Percentiles rank a stretch among this genome's conserved stretches.
These are phyloP conservation scores for Struthidea cinerea DNA, from an alignment of 2,113 vertebrate species.

Conservation along the genomic window DNA sequence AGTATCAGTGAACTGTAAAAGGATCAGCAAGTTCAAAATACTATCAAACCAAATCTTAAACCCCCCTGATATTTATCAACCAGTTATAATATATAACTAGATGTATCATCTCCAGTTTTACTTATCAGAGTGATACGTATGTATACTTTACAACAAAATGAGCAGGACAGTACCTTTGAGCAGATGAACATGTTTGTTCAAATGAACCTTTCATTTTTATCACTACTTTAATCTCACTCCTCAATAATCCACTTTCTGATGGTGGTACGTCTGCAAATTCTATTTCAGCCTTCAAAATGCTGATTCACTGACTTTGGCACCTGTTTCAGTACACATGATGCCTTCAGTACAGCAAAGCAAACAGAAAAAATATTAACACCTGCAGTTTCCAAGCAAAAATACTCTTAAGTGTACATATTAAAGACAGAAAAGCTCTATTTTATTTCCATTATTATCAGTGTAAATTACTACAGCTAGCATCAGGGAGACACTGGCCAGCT, in stretches of 20 bases:
- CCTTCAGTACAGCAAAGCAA: neutral
- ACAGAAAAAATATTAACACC: neutral
- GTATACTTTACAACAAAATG: neutral
- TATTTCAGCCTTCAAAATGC: neutral
- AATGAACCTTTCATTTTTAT: neutral
- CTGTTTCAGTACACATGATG: neutral
- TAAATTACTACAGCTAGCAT: neutral
- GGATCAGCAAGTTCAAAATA: neutral
- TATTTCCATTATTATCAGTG: neutral
- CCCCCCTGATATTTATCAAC: neutral
- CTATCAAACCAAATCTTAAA: neutral
- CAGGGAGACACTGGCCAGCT: neutral
- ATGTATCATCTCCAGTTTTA: neutral
- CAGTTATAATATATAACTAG: neutral
- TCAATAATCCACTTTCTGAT: neutral
- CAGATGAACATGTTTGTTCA: neutral
- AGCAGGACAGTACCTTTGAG: neutral
- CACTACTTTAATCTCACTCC: neutral
- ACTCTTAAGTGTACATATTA: neutral
- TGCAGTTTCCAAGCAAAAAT: neutral
- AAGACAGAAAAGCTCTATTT: neutral
- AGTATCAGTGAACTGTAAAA: neutral
- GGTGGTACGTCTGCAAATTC: neutral
- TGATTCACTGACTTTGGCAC: neutral
- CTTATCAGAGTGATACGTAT: neutral